Evolutionary conservation across 2,888 invertebrate genomes (phyloP).

Genomic region (Drosophila nr. perissopoda): DNA sequence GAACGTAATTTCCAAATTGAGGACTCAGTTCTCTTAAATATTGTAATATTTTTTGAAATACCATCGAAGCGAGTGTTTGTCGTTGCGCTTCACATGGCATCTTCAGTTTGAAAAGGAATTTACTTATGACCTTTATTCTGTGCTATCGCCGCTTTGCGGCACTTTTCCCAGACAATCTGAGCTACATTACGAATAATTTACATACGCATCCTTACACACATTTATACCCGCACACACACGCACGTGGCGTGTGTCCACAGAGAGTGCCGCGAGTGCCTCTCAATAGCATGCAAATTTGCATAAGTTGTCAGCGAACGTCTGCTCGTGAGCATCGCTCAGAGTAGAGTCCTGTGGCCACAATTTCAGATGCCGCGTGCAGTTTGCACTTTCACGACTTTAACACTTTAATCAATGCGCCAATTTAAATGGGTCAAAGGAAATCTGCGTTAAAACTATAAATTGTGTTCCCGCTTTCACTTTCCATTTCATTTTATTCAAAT

Average conservation of each 20-base stretch:
- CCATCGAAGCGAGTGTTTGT: conserved; percentile 39
- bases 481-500: conserved; percentile 2
- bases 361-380: conserved; percentile 39
- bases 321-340: conserved; percentile 29
- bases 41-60: conserved; percentile 1
- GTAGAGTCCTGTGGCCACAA: conserved; percentile 38
- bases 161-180: conserved; percentile 32
- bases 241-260: conserved; percentile 3
- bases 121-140: conserved; percentile 70
- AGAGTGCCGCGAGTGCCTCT: conserved; percentile 62
- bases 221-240: conserved; percentile 19
- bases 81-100: conserved; percentile 39
- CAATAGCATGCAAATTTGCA: conserved; percentile 75
- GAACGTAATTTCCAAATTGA: not conserved
- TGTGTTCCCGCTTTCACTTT: conserved; percentile 29
- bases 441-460: not conserved
- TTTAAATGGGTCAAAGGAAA: conserved; percentile 31
- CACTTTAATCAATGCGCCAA: conserved; percentile 42
- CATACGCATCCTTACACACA: conserved; percentile 37
- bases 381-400: conserved; percentile 50
- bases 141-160: conserved; percentile 58
- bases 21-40: not conserved
- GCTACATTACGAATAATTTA: conserved; percentile 64
- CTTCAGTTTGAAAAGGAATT: conserved; percentile 67
- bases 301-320: conserved; percentile 74